These are phyloP conservation scores for Itoplectis maculator DNA, from an alignment of 2,888 invertebrate species.

Conservation along the genomic window DNA sequence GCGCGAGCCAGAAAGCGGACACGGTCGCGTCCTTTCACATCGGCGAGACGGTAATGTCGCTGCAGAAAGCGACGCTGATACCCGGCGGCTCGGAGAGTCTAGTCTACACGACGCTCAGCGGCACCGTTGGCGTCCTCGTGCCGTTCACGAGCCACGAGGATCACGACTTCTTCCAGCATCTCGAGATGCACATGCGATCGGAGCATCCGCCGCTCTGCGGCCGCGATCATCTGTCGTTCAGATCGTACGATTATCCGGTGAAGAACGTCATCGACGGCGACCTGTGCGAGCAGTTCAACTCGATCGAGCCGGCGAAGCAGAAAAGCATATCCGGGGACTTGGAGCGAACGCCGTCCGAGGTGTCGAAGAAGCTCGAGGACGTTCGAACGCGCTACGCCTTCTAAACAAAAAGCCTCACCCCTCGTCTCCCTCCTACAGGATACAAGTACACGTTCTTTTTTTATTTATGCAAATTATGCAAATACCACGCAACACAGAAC, in stretches of 20 bases:
- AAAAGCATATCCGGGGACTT: conserved; percentile 97
- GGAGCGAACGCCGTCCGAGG: conserved; percentile 97
- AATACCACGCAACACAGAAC: neutral
- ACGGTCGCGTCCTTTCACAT: conserved; percentile 97
- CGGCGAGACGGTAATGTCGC: conserved; percentile 97
- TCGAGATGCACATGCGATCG: conserved; percentile 99
- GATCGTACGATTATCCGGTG: conserved; percentile 98
- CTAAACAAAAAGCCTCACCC: conserved; percentile 85
- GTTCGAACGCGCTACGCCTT: conserved; percentile 99
- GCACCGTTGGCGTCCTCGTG: conserved; percentile 96
- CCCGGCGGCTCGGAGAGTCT: conserved; percentile 99
- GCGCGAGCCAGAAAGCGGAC: conserved; percentile 99
- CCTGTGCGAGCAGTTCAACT: conserved; percentile 99
- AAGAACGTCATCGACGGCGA: conserved; percentile 99
- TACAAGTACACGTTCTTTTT: conserved; percentile 30
- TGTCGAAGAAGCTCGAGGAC: conserved; percentile 99
- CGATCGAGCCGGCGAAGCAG: conserved; percentile 96
- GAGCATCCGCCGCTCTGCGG: conserved; percentile 98
- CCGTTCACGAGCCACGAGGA: conserved; percentile 98
- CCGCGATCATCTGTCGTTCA: conserved; percentile 97
- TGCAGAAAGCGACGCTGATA: conserved; percentile 97
- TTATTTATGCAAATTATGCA: conserved; percentile 5
- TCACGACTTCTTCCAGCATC: conserved; percentile 99
- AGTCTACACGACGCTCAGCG: conserved; percentile 98
- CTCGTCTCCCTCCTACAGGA: neutral